Evolutionary conservation across 1,140 invertebrate species (phyloP), one percentile per base, ranked within the genome.

Genomic region (Drosophila leontia): DNA sequence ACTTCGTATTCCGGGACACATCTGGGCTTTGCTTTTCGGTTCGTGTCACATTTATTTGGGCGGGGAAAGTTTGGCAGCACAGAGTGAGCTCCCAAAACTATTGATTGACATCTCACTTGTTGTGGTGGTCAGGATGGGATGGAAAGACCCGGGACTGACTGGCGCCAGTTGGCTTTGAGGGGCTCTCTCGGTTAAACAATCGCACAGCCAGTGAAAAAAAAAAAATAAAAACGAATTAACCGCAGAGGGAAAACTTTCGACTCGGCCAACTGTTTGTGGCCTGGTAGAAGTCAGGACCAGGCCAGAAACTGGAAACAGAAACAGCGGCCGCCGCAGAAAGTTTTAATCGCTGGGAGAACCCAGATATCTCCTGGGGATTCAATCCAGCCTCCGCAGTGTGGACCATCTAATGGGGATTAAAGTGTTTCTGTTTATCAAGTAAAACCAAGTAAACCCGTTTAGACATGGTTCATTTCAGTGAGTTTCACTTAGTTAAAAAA

Each of bases 51-150:
- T 32, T 55, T 17, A n/a, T 45, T 67, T 13, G 39, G 41, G 4
- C 39, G 17, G 34, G 2, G 17, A 39, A 47, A 68, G 45, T 63
- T 62, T 5, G 19, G 12, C 23, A 19, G 35, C 39, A 61, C 29
- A 19, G 29, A 15, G 19, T 61, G 34, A 44, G 19, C 57, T 65
- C 19, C 19, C 23, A 17, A 9, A 42, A 71, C 67, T 48, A 60
- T 71, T 71, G 70, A 74, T 71, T 71, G 67, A 74, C 70, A 74
- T 71, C 55, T 60, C 70, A 74, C 67, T 74, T 74, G 67, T 51
- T 74, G 65, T 56, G 63, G 50, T 8, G 63, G 50, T 19, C 42
- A 45, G 42, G 42, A 39, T 39, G 50, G 42, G 42, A 39, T 39
- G 50, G 12, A 41, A 29, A 26, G 34, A 29, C 41, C 41, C 29